Conservation (phyloP, 2,797 vertebrate species). For the Brachyrhaphis roseni region DNA sequence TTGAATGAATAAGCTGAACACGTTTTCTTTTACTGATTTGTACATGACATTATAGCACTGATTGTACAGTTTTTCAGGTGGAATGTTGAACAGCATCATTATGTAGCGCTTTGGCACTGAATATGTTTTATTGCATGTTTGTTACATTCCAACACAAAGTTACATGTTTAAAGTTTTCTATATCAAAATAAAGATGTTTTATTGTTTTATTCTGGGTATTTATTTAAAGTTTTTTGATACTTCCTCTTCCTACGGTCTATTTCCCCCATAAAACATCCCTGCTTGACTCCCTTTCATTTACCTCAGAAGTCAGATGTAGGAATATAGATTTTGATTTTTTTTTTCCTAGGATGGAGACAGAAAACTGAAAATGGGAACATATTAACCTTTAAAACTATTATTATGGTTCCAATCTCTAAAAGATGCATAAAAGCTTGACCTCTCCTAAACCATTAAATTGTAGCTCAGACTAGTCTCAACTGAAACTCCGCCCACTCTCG, state of each 20-base stretch:
- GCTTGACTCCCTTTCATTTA: neutral
- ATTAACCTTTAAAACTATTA: neutral
- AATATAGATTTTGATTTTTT: neutral
- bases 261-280: neutral
- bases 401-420: neutral
- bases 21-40: constrained; percentile 42
- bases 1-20: constrained; percentile 18
- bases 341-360: neutral
- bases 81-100: constrained; percentile 18
- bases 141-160: constrained; percentile 3
- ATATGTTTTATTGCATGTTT: neutral
- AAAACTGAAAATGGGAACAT: neutral
- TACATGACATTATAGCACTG: constrained; percentile 33
- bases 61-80: constrained; percentile 12
- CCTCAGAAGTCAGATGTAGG: neutral
- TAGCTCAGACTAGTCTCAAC: neutral
- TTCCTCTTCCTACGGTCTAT: neutral
- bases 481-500: neutral
- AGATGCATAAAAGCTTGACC: neutral
- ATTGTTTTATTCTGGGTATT: constrained; percentile 13
- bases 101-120: constrained; percentile 6
- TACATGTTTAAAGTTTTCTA: constrained; percentile 30
- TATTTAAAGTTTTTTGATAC: neutral
- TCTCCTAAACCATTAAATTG: neutral
- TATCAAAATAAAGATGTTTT: constrained; percentile 48